Evolutionary conservation across 2,113 vertebrate genomes (phyloP).

Genomic region (Melanostigma gelatinosum): DNA sequence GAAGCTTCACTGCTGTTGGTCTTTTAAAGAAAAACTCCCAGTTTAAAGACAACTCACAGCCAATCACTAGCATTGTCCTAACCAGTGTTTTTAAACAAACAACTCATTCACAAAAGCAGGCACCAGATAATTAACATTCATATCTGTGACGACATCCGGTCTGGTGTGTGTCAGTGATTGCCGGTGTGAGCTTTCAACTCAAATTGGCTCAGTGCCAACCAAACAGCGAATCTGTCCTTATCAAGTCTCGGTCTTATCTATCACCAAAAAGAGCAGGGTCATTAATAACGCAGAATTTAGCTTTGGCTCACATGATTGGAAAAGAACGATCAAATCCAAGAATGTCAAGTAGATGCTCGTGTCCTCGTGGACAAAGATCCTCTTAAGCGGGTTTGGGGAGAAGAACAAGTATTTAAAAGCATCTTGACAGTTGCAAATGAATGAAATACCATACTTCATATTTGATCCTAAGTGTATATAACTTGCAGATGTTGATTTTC

Average conservation of each 20-base stretch:
- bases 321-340: not conserved
- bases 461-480: not conserved
- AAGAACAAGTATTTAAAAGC: not conserved
- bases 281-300: slow-evolving; percentile 4
- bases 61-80: not conserved
- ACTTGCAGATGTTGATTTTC: not conserved
- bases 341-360: not conserved
- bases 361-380: not conserved
- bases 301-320: not conserved
- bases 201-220: not conserved
- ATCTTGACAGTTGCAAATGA: not conserved
- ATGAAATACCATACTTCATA: not conserved
- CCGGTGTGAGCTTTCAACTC: slow-evolving; percentile 8
- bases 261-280: not conserved
- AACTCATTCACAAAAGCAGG: slow-evolving; percentile 9
- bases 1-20: not conserved
- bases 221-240: not conserved
- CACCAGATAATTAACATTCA: slow-evolving; percentile 6
- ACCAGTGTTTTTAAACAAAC: not conserved
- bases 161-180: not conserved
- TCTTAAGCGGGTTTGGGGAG: not conserved
- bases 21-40: not conserved
- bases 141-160: slow-evolving; percentile 16
- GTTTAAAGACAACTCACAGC: not conserved
- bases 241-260: not conserved